Evolutionary conservation across 2,888 invertebrate species (phyloP).

Genomic region (Drosophila koepferae): DNA sequence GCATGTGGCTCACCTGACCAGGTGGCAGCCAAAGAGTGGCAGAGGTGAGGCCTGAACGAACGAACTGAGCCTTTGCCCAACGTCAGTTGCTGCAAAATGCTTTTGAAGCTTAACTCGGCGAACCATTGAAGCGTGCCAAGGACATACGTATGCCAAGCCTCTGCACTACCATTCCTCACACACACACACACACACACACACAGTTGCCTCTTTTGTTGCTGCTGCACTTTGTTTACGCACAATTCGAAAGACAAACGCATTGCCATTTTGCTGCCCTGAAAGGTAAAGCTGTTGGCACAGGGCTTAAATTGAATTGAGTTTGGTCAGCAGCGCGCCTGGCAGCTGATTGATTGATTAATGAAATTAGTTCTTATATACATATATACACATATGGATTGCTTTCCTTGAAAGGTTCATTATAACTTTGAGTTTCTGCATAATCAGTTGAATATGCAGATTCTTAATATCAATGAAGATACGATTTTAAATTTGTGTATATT

Average conservation of each 20-base stretch:
- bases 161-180: background rate
- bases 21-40: background rate
- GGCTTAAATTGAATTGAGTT: slow-evolving; percentile 26
- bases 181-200: background rate
- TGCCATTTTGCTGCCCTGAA: slow-evolving; percentile 13
- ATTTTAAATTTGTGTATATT: background rate
- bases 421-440: no score
- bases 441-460: background rate
- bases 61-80: slow-evolving; percentile 11
- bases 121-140: slow-evolving; percentile 56
- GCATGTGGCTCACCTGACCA: slow-evolving; percentile 18
- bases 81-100: slow-evolving; percentile 47
- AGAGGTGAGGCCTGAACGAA: background rate
- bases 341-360: slow-evolving; percentile 45
- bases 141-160: slow-evolving; percentile 48
- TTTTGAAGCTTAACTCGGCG: slow-evolving; percentile 53
- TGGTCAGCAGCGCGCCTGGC: slow-evolving; percentile 12
- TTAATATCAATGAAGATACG: no score
- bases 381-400: background rate
- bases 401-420: background rate
- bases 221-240: slow-evolving; percentile 28
- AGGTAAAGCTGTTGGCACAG: slow-evolving; percentile 10
- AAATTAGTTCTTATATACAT: background rate
- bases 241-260: slow-evolving; percentile 57
- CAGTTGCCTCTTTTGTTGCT: slow-evolving; percentile 25